Conservation (phyloP, 2,888 invertebrate genomes). For the Sphinx pinastri region DNA sequence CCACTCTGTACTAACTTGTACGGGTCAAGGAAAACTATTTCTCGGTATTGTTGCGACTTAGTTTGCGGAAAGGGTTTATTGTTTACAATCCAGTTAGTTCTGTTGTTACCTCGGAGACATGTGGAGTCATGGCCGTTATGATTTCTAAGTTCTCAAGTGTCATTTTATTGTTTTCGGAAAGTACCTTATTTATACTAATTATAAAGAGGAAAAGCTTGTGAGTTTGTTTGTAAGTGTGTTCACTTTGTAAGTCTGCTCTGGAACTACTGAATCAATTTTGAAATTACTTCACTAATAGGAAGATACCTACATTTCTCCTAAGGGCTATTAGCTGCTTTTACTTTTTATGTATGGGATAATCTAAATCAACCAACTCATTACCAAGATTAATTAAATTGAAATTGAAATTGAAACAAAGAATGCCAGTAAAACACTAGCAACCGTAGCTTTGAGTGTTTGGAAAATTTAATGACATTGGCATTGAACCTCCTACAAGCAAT, state of each 20-base stretch:
- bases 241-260: too few species aligned
- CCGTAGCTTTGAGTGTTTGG: neutral
- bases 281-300: too few species aligned
- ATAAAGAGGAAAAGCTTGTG: too few species aligned
- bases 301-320: too few species aligned
- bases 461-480: conserved; percentile 19
- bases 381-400: too few species aligned
- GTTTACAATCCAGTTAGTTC: conserved; percentile 10
- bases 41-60: conserved; percentile 10
- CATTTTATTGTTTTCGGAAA: too few species aligned
- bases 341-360: neutral
- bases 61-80: conserved; percentile 13
- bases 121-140: neutral
- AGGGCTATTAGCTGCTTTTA: too few species aligned
- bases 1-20: neutral
- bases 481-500: conserved; percentile 14
- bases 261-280: too few species aligned
- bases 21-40: conserved; percentile 22
- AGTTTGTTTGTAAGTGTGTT: too few species aligned
- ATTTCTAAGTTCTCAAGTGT: too few species aligned
- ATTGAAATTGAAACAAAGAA: neutral
- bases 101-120: neutral
- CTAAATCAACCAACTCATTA: too few species aligned
- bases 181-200: too few species aligned
- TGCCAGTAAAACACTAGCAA: neutral